Conservation (phyloP, 2,888 invertebrate species). For the Apotomis turbidana region DNA sequence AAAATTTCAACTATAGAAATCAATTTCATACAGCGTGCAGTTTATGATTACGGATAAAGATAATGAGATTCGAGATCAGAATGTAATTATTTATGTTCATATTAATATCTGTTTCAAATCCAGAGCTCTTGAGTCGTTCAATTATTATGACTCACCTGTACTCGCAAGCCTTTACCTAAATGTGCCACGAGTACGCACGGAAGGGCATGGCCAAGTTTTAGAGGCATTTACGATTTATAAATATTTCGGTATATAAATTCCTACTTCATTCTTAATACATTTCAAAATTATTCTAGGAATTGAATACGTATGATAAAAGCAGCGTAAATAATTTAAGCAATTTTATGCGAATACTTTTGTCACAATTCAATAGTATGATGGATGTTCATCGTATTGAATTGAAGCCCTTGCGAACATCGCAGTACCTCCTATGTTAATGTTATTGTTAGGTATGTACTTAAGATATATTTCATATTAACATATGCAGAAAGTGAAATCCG, state of each 20-base stretch:
- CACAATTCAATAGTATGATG: no score
- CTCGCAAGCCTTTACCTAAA: background rate
- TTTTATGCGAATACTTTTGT: no score
- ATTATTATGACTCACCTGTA: conserved; percentile 8
- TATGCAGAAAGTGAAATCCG: conserved; percentile 2
- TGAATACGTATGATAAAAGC: no score
- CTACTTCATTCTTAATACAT: no score
- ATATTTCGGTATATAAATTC: no score
- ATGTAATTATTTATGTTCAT: conserved; percentile 1
- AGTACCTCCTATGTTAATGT: background rate
- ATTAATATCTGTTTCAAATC: conserved; percentile 8
- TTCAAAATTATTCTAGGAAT: no score
- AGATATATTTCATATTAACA: background rate
- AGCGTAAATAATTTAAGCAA: no score
- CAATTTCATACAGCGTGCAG: no score
- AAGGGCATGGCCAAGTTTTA: conserved; percentile 28
- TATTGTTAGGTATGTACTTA: background rate
- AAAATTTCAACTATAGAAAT: no score
- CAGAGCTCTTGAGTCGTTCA: conserved; percentile 12
- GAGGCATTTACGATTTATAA: background rate
- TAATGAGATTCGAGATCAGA: background rate
- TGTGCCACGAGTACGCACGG: background rate
- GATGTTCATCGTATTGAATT: no score
- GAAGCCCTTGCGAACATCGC: background rate
- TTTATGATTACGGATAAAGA: no score